Base-by-base conservation (phyloP, 2,113 vertebrate species). In the Pycnonotus jocosus region DNA sequence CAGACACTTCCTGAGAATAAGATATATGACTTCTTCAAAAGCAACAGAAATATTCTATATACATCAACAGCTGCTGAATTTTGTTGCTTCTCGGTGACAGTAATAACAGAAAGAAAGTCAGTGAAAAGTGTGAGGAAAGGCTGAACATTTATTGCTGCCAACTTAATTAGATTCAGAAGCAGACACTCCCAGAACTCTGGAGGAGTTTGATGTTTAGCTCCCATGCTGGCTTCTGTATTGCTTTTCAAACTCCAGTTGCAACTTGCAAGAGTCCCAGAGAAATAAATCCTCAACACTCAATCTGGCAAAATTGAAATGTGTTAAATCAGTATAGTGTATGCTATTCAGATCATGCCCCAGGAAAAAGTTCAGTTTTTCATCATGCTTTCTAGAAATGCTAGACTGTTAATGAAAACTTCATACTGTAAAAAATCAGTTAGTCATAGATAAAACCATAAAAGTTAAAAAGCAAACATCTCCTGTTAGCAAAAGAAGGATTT, bases 91-190 rank as follows among this genome's bases (percentile, higher is more conserved):
- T 77, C 21, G 38, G 19, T 77, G 51, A 62, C 10, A 22, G 15
- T 82, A 56, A 24, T 47, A 84, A 45, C 18, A 64, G 45, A 73
- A 73, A 68, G 44, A 77, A 81, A 62, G 51, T 86, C 48, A 91
- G 40, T 64, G 64, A 76, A 74, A 91, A 86, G 38, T 22, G 17
- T 62, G 53, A 84, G 62, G 30, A 37, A 84, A 76, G 35, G 28
- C 61, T 54, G 53, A 72, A 79, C 72, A 92, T 61, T n/a, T 89
- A 47, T 42, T 93, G 45, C 61, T 84, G 61, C n/a, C n/a, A 84
- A 78, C 37, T 76, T 77, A 82, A 76, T 90, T 66, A 81, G 70
- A 87, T 97, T 95, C 61, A 72, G 58, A 82, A 93, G 62, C 16
- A 74, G 62, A 37, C n/a, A 30, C 23, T 85, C 28, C 28, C 38